Base-by-base conservation (phyloP, 2,797 vertebrate genomes). In the Pangasius krempfi region DNA sequence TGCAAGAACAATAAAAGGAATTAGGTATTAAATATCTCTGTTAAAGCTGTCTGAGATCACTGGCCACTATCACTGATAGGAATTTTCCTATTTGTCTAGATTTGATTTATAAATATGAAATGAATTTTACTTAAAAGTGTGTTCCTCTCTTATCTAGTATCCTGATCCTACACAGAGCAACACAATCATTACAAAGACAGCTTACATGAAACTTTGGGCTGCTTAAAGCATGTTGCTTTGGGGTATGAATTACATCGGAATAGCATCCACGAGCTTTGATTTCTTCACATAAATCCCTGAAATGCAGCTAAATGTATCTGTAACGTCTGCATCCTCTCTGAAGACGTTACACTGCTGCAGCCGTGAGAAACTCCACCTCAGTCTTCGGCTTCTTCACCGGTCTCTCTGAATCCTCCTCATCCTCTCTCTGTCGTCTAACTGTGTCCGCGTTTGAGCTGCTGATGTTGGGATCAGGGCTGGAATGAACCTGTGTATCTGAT, bases 381-480 rank as follows among this genome's bases (percentile, higher is more conserved):
- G 96, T 94, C 92, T 97, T 95, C 88, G 96, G 96, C 66, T 96
- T 97, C 92, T 99, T 99, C 66, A 96, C 92, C n/a, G 96, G 95
- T 85, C 95, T 96, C 88, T 99, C 98, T 0, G 86, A 94, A 85
- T 96, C 56, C 9, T 81, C 89, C 81, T 96, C 95, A 62, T 94
- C 89, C 50, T 90, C 89, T 40, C 73, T 40, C 80, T 44, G 87
- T 47, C 90, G 62, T 58, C 76, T 84, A 8, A 89, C 81, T 1
- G 86, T 13, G 22, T 86, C 79, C 70, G 64, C 30, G 86, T 68
- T 87, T 2, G 78, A 79, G 72, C 91, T 88, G 89, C 85, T 87
- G 78, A 62, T 5, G 5, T 62, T 72, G 5, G 81, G 68, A 37
- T 86, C 84, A 0, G 66, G 52, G 83, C 62, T 72, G 56, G 75